These are phyloP conservation scores for Oostethus manadensis DNA, from an alignment of 2,113 vertebrate genomes.

Conservation along the genomic window DNA sequence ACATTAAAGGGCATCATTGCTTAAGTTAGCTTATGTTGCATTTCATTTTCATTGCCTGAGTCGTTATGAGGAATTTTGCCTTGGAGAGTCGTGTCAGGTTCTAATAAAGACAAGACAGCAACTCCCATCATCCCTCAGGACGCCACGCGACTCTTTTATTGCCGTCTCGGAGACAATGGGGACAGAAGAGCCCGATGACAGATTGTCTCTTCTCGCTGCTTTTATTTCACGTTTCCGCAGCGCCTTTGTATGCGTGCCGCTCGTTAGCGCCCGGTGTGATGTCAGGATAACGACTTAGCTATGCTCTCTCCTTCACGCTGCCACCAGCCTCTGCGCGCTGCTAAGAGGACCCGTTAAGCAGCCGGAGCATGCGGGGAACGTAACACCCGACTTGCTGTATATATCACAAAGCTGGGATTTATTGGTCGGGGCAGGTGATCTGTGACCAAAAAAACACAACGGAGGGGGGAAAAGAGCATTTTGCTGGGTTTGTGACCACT, in stretches of 20 bases:
- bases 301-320: conserved; percentile 12
- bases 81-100: conserved; percentile 1
- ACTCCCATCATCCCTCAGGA: neutral
- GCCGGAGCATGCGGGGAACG: conserved; percentile 17
- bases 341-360: conserved; percentile 27
- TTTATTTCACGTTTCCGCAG: neutral
- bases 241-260: neutral
- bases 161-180: neutral
- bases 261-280: conserved; percentile 34
- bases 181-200: neutral
- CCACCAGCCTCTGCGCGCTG: conserved; percentile 19
- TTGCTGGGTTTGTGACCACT: too few relatives aligned
- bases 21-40: neutral
- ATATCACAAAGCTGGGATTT: too few relatives aligned
- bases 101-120: conserved; percentile 1
- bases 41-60: conserved; percentile 1
- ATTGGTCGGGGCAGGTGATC: too few relatives aligned
- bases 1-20: neutral
- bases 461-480: neutral
- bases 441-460: too few relatives aligned
- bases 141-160: neutral
- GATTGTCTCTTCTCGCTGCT: too few relatives aligned
- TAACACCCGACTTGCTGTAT: neutral
- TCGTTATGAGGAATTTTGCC: conserved; percentile 1
- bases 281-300: conserved; percentile 30